Evolutionary conservation across 2,113 vertebrate genomes (phyloP).

Genomic region (Colaptes auratus): DNA sequence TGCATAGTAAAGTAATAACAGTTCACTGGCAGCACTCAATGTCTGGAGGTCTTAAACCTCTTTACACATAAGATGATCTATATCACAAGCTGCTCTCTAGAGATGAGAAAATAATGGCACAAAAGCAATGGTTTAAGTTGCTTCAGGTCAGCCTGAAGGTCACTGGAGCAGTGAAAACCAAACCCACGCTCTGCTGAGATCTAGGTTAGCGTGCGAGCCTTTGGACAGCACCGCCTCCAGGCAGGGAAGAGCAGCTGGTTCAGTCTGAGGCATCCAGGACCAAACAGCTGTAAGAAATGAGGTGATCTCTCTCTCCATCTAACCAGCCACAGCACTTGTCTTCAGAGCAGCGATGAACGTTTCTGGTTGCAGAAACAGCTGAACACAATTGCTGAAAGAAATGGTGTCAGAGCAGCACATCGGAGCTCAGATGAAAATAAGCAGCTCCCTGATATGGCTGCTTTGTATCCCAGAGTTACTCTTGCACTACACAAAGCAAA

Average conservation of each 20-base stretch:
- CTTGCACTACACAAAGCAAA: background rate
- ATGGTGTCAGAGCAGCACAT: accelerated
- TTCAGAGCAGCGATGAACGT: background rate
- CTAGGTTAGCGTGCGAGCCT: background rate
- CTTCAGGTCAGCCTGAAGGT: background rate
- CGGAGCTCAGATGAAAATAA: background rate
- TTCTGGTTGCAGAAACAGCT: background rate
- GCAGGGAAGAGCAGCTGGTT: background rate
- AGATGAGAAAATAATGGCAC: background rate
- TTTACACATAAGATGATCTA: slow-evolving; percentile 1
- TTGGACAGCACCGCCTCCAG: background rate
- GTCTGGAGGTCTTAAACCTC: background rate
- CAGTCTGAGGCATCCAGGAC: background rate
- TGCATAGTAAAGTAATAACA: background rate
- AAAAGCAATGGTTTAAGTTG: background rate
- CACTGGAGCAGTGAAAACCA: background rate
- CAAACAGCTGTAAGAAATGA: background rate
- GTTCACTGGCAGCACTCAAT: background rate
- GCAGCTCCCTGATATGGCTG: background rate
- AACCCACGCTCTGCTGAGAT: background rate
- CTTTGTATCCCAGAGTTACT: background rate
- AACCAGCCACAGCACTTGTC: background rate
- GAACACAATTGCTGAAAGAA: background rate
- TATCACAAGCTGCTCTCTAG: background rate
- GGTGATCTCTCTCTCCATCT: background rate